These are phyloP conservation scores for Leucoptera coffeella DNA, from an alignment of 2,888 invertebrate species.

Conservation along the genomic window DNA sequence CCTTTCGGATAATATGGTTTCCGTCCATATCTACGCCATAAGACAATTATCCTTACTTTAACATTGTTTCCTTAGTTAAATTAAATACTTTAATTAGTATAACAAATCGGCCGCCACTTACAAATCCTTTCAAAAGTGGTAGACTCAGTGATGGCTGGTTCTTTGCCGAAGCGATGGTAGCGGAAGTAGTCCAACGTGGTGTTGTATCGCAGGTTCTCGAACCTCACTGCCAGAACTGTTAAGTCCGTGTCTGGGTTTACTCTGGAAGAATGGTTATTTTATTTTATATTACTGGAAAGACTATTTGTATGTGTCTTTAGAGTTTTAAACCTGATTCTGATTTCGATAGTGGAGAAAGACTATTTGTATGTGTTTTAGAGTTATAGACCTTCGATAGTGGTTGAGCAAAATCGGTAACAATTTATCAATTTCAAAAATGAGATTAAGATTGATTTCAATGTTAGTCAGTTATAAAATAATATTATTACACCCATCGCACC, in stretches of 20 bases:
- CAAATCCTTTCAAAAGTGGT: background rate
- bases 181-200: conserved; percentile 2
- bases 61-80: too few species aligned
- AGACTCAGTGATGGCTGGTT: conserved; percentile 4
- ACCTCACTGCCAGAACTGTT: conserved; percentile 4
- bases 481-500: too few species aligned
- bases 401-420: too few species aligned
- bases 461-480: background rate
- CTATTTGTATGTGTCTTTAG: background rate
- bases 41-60: too few species aligned
- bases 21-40: too few species aligned
- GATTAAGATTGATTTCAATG: background rate
- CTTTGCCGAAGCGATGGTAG: conserved; percentile 4
- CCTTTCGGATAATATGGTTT: too few species aligned
- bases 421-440: too few species aligned
- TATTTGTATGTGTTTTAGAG: too few species aligned
- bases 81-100: too few species aligned
- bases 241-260: conserved; percentile 5
- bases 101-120: too few species aligned
- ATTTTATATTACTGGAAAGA: background rate
- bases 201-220: conserved; percentile 1
- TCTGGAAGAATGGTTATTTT: conserved; percentile 3
- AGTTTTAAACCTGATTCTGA: background rate
- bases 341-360: too few species aligned
- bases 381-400: too few species aligned